These are phyloP conservation scores for Gerris buenoi DNA, from an alignment of 1,140 invertebrate genomes.

Conservation along the genomic window DNA sequence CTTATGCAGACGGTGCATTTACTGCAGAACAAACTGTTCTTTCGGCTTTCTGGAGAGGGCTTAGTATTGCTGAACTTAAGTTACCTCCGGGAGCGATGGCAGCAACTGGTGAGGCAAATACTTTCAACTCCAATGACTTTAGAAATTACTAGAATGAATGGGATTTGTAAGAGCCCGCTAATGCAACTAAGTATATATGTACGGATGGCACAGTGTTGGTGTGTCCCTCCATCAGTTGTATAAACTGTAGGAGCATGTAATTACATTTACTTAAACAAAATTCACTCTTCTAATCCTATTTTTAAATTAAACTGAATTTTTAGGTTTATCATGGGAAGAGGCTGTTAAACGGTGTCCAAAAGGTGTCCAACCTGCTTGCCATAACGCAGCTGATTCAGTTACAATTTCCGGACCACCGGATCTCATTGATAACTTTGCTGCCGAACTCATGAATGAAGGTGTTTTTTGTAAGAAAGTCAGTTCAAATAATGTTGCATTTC, in stretches of 20 bases:
- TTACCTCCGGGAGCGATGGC: conserved; percentile 38
- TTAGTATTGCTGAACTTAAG: conserved; percentile 63
- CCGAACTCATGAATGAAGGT: conserved; percentile 54
- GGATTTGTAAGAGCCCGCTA: too few species aligned
- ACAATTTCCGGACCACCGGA: conserved; percentile 77
- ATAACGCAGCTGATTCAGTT: conserved; percentile 81
- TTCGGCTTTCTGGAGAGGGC: conserved; percentile 82
- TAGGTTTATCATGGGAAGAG: conserved; percentile 81
- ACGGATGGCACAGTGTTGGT: too few species aligned
- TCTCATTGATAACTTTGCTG: conserved; percentile 53
- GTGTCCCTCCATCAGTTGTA: too few species aligned
- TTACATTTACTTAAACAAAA: too few species aligned
- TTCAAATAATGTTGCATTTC: conserved; percentile 81
- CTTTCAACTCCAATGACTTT: too few species aligned
- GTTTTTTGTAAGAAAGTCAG: conserved; percentile 81
- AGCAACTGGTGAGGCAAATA: conserved; percentile 37
- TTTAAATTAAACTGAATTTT: too few species aligned
- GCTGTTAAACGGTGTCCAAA: conserved; percentile 52
- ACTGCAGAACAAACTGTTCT: conserved; percentile 83
- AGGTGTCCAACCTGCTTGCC: conserved; percentile 73
- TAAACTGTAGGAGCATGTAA: too few species aligned
- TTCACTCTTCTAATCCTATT: too few species aligned
- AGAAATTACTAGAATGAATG: too few species aligned
- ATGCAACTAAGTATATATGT: too few species aligned
- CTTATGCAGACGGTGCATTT: conserved; percentile 88